Percentiles rank a stretch among this genome's conserved stretches.
Evolutionary conservation across 2,113 vertebrate species (phyloP).

Genomic region (Esox niger): DNA sequence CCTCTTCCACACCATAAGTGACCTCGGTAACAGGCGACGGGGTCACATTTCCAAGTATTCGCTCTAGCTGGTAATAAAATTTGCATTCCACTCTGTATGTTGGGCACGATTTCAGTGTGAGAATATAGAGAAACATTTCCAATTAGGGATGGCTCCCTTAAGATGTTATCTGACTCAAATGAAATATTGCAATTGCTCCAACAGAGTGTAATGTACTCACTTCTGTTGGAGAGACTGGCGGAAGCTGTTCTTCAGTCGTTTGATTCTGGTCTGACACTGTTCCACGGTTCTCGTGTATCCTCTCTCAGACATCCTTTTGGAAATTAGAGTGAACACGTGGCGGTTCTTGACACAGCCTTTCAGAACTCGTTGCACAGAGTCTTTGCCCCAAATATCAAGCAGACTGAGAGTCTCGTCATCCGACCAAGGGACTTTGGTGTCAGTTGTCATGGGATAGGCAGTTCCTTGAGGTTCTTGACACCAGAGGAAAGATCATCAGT

Average conservation of each 20-base stretch:
- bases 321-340: slow-evolving; percentile 69
- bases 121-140: not conserved
- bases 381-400: slow-evolving; percentile 71
- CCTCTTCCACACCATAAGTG: slow-evolving; percentile 49
- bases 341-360: slow-evolving; percentile 70
- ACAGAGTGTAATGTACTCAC: slow-evolving; percentile 28
- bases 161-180: not conserved
- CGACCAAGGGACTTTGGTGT: slow-evolving; percentile 68
- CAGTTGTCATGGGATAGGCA: slow-evolving; percentile 33
- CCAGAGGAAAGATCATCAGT: slow-evolving; percentile 2
- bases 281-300: slow-evolving; percentile 66
- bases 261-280: slow-evolving; percentile 72
- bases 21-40: slow-evolving; percentile 39
- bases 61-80: slow-evolving; percentile 59
- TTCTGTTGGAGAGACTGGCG: slow-evolving; percentile 47
- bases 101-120: not conserved
- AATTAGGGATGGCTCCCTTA: not conserved
- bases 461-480: slow-evolving; percentile 56
- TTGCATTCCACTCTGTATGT: slow-evolving; percentile 55
- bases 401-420: slow-evolving; percentile 70
- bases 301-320: slow-evolving; percentile 63
- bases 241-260: slow-evolving; percentile 66
- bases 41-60: slow-evolving; percentile 42
- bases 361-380: slow-evolving; percentile 62
- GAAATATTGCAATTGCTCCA: not conserved